These are phyloP conservation scores for Trichoplax adhaerens DNA, from an alignment of 37 sponge, comb jelly and placozoan species.

Conservation along the genomic window DNA sequence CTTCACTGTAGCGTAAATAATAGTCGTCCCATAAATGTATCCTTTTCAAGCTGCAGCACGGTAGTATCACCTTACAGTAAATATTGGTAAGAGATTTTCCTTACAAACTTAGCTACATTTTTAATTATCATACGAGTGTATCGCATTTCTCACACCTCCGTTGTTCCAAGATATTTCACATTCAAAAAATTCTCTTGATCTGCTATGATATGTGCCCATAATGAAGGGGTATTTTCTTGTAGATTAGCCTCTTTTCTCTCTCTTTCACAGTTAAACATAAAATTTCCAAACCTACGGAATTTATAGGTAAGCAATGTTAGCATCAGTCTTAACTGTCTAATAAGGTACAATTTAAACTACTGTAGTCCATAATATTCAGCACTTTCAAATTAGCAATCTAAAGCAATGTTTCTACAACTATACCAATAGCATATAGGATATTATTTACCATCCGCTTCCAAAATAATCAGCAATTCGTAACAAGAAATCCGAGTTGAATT, in stretches of 20 bases:
- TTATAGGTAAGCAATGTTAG: background rate
- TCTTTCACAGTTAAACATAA: slow-evolving; percentile 48
- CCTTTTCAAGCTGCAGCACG: slow-evolving; percentile 44
- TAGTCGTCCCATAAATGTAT: slow-evolving; percentile 85
- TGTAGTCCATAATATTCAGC: slow-evolving; percentile 6
- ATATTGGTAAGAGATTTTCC: background rate
- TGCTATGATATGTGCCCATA: slow-evolving; percentile 52
- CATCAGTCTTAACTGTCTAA: background rate
- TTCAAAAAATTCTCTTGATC: slow-evolving; percentile 27
- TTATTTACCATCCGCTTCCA: slow-evolving; percentile 67
- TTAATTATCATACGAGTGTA: background rate
- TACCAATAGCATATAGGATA: slow-evolving; percentile 17
- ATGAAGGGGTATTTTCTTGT: slow-evolving; percentile 28
- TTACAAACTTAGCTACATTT: background rate
- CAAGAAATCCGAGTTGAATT: slow-evolving; percentile 60
- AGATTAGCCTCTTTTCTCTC: slow-evolving; percentile 35
- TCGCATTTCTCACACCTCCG: background rate
- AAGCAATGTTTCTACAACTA: slow-evolving; percentile 1
- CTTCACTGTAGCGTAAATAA: slow-evolving; percentile 68
- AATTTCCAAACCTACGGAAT: slow-evolving; percentile 60
- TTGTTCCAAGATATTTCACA: background rate
- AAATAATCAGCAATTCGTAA: slow-evolving; percentile 65
- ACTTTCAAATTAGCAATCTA: slow-evolving; percentile 10
- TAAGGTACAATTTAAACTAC: slow-evolving; percentile 1
- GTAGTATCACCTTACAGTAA: slow-evolving; percentile 17